Percentiles rank a stretch among this genome's conserved stretches.
Conservation (phyloP, 2,888 invertebrate genomes). For the Macaria notata region DNA sequence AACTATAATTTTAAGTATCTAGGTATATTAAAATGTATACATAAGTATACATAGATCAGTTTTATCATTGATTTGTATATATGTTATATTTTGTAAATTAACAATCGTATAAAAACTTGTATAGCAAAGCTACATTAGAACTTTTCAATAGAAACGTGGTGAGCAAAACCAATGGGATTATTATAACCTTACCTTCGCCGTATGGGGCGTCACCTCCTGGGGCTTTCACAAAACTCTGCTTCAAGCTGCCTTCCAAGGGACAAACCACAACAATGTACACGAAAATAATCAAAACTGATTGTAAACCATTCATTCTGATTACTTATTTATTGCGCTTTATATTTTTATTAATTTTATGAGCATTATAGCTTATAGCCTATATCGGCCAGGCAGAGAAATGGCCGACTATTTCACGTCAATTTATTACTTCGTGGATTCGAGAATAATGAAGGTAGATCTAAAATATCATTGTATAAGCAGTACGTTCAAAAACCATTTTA, state of each 20-base stretch:
- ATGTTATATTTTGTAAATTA: no score
- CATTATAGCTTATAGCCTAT: constrained; percentile 1
- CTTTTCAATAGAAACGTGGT: constrained; percentile 7
- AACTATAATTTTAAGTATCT: no score
- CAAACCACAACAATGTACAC: constrained; percentile 18
- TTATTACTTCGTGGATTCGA: neutral
- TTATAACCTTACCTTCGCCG: constrained; percentile 23
- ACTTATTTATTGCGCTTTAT: neutral
- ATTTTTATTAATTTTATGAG: neutral
- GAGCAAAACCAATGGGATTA: neutral
- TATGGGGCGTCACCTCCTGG: constrained; percentile 8
- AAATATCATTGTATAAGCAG: neutral
- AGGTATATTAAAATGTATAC: no score
- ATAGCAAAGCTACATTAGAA: no score
- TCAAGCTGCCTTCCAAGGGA: constrained; percentile 7
- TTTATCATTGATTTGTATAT: no score
- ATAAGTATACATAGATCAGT: no score
- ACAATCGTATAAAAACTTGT: no score
- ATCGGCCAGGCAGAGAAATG: constrained; percentile 9
- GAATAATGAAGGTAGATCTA: constrained; percentile 12
- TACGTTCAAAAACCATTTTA: no score
- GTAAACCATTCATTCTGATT: constrained; percentile 18
- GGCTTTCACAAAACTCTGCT: constrained; percentile 7
- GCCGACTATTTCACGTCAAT: neutral
- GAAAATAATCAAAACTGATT: constrained; percentile 10